Evolutionary conservation across 2,888 invertebrate genomes (phyloP).

Genomic region (Patella ulyssiponensis): DNA sequence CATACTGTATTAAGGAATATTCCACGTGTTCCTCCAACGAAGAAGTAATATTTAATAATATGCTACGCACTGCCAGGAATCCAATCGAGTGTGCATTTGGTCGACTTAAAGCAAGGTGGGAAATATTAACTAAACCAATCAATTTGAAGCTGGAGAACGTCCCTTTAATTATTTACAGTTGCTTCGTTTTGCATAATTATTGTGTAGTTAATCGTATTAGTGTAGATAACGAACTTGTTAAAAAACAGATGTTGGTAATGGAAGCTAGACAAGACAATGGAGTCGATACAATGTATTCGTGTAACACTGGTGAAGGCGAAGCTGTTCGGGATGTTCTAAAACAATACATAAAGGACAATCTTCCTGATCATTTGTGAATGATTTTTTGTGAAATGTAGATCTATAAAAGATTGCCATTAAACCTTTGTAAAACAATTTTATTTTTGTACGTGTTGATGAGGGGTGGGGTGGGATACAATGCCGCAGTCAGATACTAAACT

Average conservation of each 20-base stretch:
- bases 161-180: neutral
- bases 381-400: no score
- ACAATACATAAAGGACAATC: neutral
- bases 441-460: no score
- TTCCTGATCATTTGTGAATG: neutral
- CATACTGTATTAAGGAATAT: neutral
- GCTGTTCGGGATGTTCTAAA: neutral
- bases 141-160: neutral
- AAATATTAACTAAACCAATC: neutral
- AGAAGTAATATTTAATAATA: neutral
- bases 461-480: no score
- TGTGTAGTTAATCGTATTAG: neutral
- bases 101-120: no score
- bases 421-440: no score
- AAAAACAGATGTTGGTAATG: neutral
- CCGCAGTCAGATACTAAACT: no score
- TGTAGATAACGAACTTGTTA: neutral
- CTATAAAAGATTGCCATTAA: no score
- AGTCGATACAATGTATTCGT: neutral
- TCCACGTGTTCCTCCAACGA: neutral
- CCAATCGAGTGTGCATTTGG: neutral
- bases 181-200: neutral
- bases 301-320: neutral
- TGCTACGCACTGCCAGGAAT: neutral
- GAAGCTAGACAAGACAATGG: neutral